Evolutionary conservation across 2,797 vertebrate genomes (phyloP).

Genomic region (Cyclopterus lumpus): DNA sequence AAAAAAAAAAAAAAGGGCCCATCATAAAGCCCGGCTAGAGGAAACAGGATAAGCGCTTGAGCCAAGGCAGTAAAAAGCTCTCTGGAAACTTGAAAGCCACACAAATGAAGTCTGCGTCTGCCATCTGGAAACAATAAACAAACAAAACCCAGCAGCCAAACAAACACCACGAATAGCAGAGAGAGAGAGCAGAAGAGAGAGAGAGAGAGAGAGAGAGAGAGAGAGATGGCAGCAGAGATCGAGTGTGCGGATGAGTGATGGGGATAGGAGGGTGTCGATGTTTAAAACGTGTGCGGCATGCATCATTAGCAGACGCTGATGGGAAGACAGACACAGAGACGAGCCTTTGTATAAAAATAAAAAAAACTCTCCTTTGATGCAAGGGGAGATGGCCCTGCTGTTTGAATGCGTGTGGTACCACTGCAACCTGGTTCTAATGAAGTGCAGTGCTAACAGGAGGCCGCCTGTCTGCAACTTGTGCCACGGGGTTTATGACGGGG

Average conservation of each 20-base stretch:
- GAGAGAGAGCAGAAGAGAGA: constrained; percentile 17
- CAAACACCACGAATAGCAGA: constrained; percentile 70
- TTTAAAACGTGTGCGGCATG: constrained; percentile 74
- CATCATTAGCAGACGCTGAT: constrained; percentile 80
- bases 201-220: constrained; percentile 4
- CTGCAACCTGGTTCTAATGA: constrained; percentile 84
- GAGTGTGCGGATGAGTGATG: constrained; percentile 68
- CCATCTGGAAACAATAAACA: constrained; percentile 92
- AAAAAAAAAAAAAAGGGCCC: constrained; percentile 66
- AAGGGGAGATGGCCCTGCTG: constrained; percentile 71
- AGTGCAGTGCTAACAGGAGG: constrained; percentile 79
- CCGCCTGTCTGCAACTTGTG: constrained; percentile 69
- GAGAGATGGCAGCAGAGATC: constrained; percentile 50
- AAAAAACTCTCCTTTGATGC: constrained; percentile 65
- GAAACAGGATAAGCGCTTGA: constrained; percentile 88
- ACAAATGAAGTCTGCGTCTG: constrained; percentile 87
- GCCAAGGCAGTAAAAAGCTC: constrained; percentile 88
- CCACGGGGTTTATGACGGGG: constrained; percentile 60
- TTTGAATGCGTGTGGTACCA: constrained; percentile 77
- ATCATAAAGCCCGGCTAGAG: constrained; percentile 86
- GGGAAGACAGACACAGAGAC: constrained; percentile 75
- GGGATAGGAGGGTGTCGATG: constrained; percentile 64
- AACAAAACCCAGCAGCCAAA: constrained; percentile 87
- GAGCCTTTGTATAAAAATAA: constrained; percentile 63
- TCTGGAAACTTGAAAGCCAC: constrained; percentile 89